These are phyloP conservation scores for Pterostichus madidus DNA, from an alignment of 2,888 invertebrate genomes.

Conservation along the genomic window DNA sequence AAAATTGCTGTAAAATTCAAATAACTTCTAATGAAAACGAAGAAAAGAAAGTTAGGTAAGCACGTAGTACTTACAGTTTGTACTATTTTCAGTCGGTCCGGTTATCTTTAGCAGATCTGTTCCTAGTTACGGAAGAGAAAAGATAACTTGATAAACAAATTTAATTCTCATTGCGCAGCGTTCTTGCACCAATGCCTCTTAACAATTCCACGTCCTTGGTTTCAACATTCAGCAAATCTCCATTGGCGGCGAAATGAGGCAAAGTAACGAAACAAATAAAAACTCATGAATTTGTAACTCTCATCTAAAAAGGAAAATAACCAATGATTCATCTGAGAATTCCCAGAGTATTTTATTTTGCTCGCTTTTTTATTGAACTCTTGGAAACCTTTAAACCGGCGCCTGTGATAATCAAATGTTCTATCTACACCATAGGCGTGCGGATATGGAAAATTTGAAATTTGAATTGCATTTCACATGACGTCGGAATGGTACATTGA, in stretches of 20 bases:
- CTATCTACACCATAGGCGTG: not conserved
- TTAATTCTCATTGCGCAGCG: slow-evolving; percentile 40
- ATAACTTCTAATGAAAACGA: not conserved
- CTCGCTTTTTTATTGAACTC: slow-evolving; percentile 12
- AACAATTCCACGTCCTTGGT: slow-evolving; percentile 45
- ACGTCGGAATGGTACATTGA: too few relatives aligned
- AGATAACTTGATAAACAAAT: slow-evolving; percentile 54
- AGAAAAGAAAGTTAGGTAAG: slow-evolving; percentile 24
- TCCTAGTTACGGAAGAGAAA: slow-evolving; percentile 35
- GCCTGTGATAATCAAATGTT: not conserved
- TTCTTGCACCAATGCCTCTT: slow-evolving; percentile 45
- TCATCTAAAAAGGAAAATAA: slow-evolving; percentile 15
- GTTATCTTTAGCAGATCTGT: slow-evolving; percentile 33
- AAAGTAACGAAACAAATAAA: slow-evolving; percentile 22
- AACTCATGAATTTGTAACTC: slow-evolving; percentile 15
- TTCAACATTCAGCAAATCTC: slow-evolving; percentile 19
- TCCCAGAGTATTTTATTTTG: slow-evolving; percentile 3
- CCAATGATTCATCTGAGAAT: slow-evolving; percentile 31
- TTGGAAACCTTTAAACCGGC: not conserved
- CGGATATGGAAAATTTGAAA: too few relatives aligned
- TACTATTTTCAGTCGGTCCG: not conserved
- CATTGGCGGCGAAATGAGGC: not conserved
- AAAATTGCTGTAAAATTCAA: not conserved
- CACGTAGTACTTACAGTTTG: slow-evolving; percentile 2
- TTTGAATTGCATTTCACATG: too few relatives aligned